These are phyloP conservation scores for Trichonephila inaurata DNA, from an alignment of 1,140 invertebrate genomes.

Conservation along the genomic window DNA sequence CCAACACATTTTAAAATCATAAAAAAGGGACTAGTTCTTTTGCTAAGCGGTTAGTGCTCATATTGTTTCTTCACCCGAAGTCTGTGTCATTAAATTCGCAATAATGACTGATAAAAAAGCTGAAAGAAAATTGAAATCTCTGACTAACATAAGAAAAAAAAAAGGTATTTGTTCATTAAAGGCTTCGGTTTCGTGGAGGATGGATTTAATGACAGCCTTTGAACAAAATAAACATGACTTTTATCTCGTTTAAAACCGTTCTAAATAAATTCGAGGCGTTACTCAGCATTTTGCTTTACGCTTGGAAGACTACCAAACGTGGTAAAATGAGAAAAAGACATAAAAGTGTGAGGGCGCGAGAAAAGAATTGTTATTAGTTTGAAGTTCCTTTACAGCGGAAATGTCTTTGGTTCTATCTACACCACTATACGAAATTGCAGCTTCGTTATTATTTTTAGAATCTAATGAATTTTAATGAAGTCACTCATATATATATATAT, in stretches of 20 bases:
- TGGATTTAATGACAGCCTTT: slow-evolving; percentile 40
- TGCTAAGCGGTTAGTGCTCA: background rate
- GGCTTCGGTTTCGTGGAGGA: background rate
- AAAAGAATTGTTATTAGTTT: slow-evolving; percentile 47
- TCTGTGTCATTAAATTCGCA: slow-evolving; percentile 64
- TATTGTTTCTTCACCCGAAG: background rate
- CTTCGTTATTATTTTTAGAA: background rate
- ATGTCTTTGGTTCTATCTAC: background rate
- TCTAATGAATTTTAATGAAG: background rate
- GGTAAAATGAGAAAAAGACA: slow-evolving; percentile 30
- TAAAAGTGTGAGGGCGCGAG: background rate
- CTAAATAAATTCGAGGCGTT: slow-evolving; percentile 61
- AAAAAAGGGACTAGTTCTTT: background rate
- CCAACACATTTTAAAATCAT: background rate
- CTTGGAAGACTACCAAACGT: background rate
- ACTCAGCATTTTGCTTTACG: slow-evolving; percentile 14
- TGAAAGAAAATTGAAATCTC: background rate
- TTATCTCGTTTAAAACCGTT: slow-evolving; percentile 58
- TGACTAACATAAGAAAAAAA: background rate
- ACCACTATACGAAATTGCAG: slow-evolving; percentile 21
- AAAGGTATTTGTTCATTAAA: slow-evolving; percentile 69
- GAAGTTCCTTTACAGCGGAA: slow-evolving; percentile 1
- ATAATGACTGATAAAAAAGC: slow-evolving; percentile 17
- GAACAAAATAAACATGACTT: slow-evolving; percentile 66
- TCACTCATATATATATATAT: too few species aligned